Conservation (phyloP, 2,113 vertebrate species). For the Chionomys nivalis region DNA sequence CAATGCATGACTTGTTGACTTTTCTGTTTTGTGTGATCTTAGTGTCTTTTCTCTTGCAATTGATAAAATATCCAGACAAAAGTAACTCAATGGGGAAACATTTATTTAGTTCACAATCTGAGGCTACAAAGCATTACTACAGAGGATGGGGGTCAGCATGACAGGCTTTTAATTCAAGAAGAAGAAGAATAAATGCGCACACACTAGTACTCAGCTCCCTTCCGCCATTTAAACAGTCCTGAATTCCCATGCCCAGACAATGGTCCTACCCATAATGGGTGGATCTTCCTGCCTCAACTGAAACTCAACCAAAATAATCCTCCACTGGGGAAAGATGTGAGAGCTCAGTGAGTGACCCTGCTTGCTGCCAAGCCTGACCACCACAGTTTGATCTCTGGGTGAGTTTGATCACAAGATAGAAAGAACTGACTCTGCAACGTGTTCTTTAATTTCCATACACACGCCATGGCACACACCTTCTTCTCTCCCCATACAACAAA, state of each 20-base stretch:
- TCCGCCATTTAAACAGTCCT: neutral
- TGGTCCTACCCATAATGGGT: neutral
- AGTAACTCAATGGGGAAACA: neutral
- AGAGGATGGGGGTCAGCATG: neutral
- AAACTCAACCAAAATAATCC: no score
- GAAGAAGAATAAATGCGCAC: neutral
- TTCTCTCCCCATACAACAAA: neutral
- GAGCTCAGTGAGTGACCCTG: neutral
- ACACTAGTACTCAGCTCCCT: neutral
- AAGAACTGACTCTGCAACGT: neutral
- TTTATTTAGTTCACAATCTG: neutral
- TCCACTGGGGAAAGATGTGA: neutral
- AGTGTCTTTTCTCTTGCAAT: neutral
- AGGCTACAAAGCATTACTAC: neutral
- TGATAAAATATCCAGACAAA: neutral
- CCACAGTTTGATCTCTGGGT: neutral
- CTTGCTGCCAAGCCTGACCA: neutral
- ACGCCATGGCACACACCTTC: neutral
- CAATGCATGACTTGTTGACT: neutral
- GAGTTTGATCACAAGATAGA: neutral
- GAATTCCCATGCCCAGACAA: neutral
- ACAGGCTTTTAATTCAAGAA: neutral
- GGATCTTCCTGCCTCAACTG: no score
- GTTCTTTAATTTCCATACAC: neutral
- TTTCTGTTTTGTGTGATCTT: neutral